Base-by-base conservation (phyloP, 2,797 vertebrate genomes). In the Dryobates pubescens region DNA sequence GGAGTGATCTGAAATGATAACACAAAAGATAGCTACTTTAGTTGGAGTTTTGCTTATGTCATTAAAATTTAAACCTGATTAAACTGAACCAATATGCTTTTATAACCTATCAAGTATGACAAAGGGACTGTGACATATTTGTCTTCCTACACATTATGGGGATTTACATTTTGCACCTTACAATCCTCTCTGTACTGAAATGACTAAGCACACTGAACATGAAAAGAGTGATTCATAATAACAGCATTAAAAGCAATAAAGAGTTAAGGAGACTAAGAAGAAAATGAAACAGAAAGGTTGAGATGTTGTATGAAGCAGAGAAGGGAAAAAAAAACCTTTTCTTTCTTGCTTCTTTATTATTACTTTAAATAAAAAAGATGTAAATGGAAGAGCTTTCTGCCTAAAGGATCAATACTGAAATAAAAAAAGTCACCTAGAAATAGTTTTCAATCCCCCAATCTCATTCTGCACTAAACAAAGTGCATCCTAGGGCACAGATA, bases 31-130 rank as follows among this genome's bases (percentile, higher is more conserved):
- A 75, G n/a, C 27, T 82, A 62, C 54, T 90, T 87, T 23, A 93
- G 49, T 59, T 36, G 70, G 80, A 95, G 75, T 89, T 95, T 94
- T 96, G 82, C 84, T 96, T 96, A 92, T 96, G 91, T 70, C 92
- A 95, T 96, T 96, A 94, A 94, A 93, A 88, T 94, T 87, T 94
- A 94, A 97, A 96, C 63, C 63, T 92, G 82, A 94, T 96, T 95
- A 90, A 93, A 95, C 78, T 89, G 77, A 95, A 73, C 47, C 58
- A 59, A 71, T 95, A 92, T 91, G 51, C 69, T 85, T 97, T 97
- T 90, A 95, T 94, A 96, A 95, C 75, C 82, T 94, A 93, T 92
- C 95, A 94, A 94, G 69, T n/a, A 61, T 76, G 87, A 91, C 89
- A 96, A 96, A 94, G 76, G 86, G 73, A 94, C 93, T 96, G 94